Evolutionary conservation across 2,888 invertebrate species (phyloP), one percentile per base, ranked within the genome.

Genomic region (Ophion obscuratus): DNA sequence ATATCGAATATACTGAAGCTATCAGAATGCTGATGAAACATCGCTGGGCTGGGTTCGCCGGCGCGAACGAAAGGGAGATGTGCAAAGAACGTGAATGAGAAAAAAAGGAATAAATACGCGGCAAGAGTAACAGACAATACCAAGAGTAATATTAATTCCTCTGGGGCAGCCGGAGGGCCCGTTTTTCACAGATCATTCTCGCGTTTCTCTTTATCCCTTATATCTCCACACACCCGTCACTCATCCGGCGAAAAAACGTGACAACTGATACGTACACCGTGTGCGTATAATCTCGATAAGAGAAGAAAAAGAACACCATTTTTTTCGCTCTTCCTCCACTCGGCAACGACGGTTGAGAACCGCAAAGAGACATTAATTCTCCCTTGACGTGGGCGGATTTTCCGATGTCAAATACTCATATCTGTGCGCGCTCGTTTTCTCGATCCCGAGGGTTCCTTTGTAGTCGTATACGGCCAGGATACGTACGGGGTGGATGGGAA

Each of bases 321-420:
- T 62, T 31, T 47, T 66, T 73, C 68, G 24, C 73, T 20, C 53
- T 31, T 76, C 66, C 36, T 76, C 76, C 66, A 31, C 66, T 73
- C 71, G 80, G 61, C 68, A 64, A 76, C 44, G 79, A 57, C 73
- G 20, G 20, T 57, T 59, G 71, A 67, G 47, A 67, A 77, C 53
- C 59, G 31, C 71, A 77, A 57, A 67, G 53, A 78, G 78, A 67
- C 78, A 81, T 86, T 86, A 40, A 86, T 84, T 78, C 76, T 77
- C 68, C 68, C 75, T 80, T 47, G 47, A 61, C 40, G 59, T 47
- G 76, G 71, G 73, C 53, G 66, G 14, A 70, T 84, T 81, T 78
- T 70, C 47, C 79, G 47, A 57, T 71, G 73, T 67, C 73, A 76
- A 84, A 68, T 62, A 59, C 74, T 61, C 61, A 62, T 70, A 64